A percentile compares a stretch with the other conserved stretches of the same genome.
Evolutionary conservation across 2,888 invertebrate species (phyloP).

Genomic region (Papilio elwesi): DNA sequence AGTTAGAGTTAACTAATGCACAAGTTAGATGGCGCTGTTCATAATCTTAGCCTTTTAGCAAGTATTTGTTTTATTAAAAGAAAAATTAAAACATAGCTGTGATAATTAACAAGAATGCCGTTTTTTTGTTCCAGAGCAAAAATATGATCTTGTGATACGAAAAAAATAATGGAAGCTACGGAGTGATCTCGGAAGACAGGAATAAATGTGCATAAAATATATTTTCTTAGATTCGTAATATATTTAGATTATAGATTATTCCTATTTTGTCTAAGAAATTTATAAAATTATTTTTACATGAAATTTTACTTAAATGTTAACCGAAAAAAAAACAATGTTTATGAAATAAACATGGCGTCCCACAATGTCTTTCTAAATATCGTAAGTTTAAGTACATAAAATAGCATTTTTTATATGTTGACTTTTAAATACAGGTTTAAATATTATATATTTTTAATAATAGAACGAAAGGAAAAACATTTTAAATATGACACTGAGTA

Average conservation of each 20-base stretch:
- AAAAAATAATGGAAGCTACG: constrained; percentile 70
- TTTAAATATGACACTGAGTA: too few relatives aligned
- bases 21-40: too few relatives aligned
- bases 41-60: too few relatives aligned
- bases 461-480: too few relatives aligned
- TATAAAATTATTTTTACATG: constrained; percentile 40
- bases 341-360: constrained; percentile 12
- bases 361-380: constrained; percentile 21
- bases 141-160: constrained; percentile 64
- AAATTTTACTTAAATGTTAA: constrained; percentile 45
- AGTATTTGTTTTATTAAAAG: too few relatives aligned
- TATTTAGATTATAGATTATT: constrained; percentile 48
- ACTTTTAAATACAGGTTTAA: neutral
- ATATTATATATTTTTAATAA: too few relatives aligned
- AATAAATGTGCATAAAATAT: constrained; percentile 56
- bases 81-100: too few relatives aligned
- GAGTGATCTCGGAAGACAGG: constrained; percentile 78
- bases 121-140: constrained; percentile 57
- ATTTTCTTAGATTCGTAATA: constrained; percentile 47
- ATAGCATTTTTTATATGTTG: neutral
- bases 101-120: neutral
- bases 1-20: too few relatives aligned
- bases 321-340: neutral
- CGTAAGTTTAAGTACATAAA: neutral
- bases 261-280: constrained; percentile 43